A percentile compares a stretch with the other conserved stretches of the same genome.
These are phyloP conservation scores for Zaprionus nigranus DNA, from an alignment of 1,140 invertebrate genomes.

Conservation along the genomic window DNA sequence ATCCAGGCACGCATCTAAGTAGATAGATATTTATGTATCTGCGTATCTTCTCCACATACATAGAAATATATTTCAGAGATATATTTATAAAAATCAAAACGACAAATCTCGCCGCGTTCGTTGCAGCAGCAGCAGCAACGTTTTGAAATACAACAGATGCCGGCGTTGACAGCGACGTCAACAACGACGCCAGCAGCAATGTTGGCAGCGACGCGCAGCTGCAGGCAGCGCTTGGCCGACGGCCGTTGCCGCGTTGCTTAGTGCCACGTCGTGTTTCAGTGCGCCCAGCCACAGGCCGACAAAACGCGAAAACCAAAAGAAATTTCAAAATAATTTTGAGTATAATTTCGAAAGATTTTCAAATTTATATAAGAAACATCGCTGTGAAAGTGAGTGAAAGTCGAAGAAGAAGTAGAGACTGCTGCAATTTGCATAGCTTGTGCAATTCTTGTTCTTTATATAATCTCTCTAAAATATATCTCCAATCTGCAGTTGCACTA, in stretches of 20 bases:
- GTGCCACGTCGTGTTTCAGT: constrained; percentile 75
- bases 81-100: constrained; percentile 83
- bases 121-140: constrained; percentile 50
- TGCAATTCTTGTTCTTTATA: not conserved
- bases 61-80: constrained; percentile 44
- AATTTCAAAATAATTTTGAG: constrained; percentile 11
- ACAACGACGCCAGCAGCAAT: constrained; percentile 28
- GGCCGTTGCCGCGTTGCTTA: constrained; percentile 48
- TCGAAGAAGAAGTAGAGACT: not conserved
- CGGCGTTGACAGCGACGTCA: constrained; percentile 15
- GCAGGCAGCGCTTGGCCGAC: constrained; percentile 50
- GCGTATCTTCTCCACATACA: constrained; percentile 40
- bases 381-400: constrained; percentile 64
- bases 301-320: constrained; percentile 6
- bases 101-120: constrained; percentile 54
- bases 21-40: constrained; percentile 13
- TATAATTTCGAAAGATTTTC: constrained; percentile 15
- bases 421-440: not conserved
- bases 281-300: constrained; percentile 68
- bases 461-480: constrained; percentile 3
- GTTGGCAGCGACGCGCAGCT: constrained; percentile 38
- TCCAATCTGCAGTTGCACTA: constrained; percentile 25
- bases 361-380: constrained; percentile 39
- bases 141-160: constrained; percentile 77
- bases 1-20: constrained; percentile 10